Conservation (phyloP, 2,113 vertebrate genomes). For the Leucosticte australis region DNA sequence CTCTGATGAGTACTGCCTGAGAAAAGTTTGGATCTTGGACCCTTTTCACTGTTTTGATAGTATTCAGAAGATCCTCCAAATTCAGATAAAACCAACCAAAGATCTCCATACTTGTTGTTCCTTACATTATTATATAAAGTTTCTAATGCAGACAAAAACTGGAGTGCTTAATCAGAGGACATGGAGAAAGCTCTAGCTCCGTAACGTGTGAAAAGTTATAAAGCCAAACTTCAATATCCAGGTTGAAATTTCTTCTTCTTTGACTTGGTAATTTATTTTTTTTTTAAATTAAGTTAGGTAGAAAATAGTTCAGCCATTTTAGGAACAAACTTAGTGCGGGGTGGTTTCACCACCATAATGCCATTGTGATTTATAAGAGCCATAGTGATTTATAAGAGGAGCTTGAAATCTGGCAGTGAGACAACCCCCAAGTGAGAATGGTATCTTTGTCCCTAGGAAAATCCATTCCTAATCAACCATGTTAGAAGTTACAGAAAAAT, state of each 20-base stretch:
- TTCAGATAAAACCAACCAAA: not conserved
- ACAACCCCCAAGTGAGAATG: not conserved
- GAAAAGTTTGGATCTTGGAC: not conserved
- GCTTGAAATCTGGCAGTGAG: not conserved
- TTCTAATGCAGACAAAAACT: not conserved
- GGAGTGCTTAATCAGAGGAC: not conserved
- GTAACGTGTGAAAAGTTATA: not conserved
- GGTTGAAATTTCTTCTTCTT: not conserved
- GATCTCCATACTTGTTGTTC: not conserved
- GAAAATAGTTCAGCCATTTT: constrained; percentile 30
- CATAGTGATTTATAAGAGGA: not conserved
- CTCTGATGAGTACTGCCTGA: not conserved
- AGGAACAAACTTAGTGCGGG: not conserved
- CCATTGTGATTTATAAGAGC: not conserved
- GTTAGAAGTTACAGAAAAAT: not conserved
- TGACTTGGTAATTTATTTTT: not conserved
- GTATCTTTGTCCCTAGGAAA: not conserved
- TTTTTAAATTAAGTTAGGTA: not conserved
- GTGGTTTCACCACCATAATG: not conserved
- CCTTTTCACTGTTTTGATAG: not conserved
- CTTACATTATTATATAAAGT: not conserved
- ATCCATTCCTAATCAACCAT: not conserved
- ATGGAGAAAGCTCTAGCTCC: not conserved
- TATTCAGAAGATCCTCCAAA: not conserved
- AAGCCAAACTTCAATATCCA: not conserved